A percentile compares a stretch with the other conserved stretches of the same genome.
These are phyloP conservation scores for Corythornis madagascariensis DNA, from an alignment of 2,113 vertebrate genomes.

Conservation along the genomic window DNA sequence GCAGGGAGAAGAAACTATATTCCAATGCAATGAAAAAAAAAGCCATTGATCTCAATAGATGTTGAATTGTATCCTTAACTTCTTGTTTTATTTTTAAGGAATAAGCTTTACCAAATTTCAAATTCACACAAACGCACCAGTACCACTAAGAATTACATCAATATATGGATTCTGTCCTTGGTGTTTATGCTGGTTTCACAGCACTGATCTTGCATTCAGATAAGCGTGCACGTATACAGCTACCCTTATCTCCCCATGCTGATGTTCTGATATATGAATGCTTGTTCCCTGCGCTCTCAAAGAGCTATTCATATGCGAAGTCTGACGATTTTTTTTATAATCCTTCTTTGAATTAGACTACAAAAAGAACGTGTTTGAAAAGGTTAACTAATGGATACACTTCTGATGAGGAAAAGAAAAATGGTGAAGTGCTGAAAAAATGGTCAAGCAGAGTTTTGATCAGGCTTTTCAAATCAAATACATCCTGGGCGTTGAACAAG, in stretches of 20 bases:
- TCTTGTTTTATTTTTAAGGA: conserved; percentile 57
- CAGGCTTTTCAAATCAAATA: conserved; percentile 33
- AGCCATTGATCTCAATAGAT: conserved; percentile 18
- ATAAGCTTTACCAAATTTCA: conserved; percentile 63
- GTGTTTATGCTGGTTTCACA: conserved; percentile 56
- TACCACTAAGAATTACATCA: conserved; percentile 45
- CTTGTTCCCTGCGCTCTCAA: conserved; percentile 24
- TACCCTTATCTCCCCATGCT: conserved; percentile 49
- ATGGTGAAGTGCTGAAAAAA: conserved; percentile 55
- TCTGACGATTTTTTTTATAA: conserved; percentile 16
- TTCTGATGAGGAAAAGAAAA: conserved; percentile 53
- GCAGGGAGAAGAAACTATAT: neutral
- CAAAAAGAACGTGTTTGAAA: conserved; percentile 57
- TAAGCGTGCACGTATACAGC: conserved; percentile 18
- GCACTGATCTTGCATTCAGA: conserved; percentile 59
- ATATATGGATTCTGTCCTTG: conserved; percentile 64
- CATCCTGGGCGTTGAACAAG: neutral
- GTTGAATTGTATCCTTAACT: conserved; percentile 48
- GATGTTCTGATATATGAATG: conserved; percentile 59
- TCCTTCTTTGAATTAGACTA: conserved; percentile 55
- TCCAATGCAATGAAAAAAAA: neutral
- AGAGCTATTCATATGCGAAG: conserved; percentile 51
- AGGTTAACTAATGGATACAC: conserved; percentile 60
- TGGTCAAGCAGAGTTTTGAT: conserved; percentile 59
- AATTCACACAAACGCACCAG: conserved; percentile 22